A percentile compares a stretch with the other conserved stretches of the same genome.
Conservation (phyloP, 1,140 invertebrate genomes). For the Drosophila saltans region DNA sequence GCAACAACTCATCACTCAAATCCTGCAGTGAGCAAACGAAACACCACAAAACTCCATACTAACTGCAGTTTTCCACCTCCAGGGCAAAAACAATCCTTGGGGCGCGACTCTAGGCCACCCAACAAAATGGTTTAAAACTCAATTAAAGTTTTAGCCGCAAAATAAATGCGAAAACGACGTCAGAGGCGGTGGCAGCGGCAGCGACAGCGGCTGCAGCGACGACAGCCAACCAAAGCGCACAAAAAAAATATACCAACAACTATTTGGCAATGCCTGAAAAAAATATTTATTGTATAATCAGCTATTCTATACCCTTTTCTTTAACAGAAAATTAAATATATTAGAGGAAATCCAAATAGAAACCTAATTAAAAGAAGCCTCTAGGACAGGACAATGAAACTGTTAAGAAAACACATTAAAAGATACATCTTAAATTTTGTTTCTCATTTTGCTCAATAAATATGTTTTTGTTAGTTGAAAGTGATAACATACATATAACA, state of each 20-base stretch:
- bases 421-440: no score
- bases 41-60: background rate
- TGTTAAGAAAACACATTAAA: no score
- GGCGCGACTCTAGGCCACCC: slow-evolving; percentile 42
- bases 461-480: no score
- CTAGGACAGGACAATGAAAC: no score
- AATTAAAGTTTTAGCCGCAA: slow-evolving; percentile 83
- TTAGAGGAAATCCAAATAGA: no score
- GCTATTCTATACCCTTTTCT: slow-evolving; percentile 18
- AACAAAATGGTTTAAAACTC: slow-evolving; percentile 81
- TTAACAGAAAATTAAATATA: no score
- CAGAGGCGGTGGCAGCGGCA: slow-evolving; percentile 33
- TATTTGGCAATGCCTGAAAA: slow-evolving; percentile 18
- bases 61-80: slow-evolving; percentile 32
- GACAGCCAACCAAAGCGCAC: slow-evolving; percentile 44
- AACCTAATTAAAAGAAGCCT: no score
- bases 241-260: slow-evolving; percentile 41
- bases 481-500: no score
- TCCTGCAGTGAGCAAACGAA: slow-evolving; percentile 22
- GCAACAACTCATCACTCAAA: slow-evolving; percentile 71
- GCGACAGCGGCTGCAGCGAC: slow-evolving; percentile 43
- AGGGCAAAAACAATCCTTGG: slow-evolving; percentile 52
- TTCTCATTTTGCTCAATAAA: no score
- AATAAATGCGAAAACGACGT: slow-evolving; percentile 76
- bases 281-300: background rate